These are phyloP conservation scores for Haliaeetus leucogaster DNA, from an alignment of 2,113 vertebrate species.

Conservation along the genomic window DNA sequence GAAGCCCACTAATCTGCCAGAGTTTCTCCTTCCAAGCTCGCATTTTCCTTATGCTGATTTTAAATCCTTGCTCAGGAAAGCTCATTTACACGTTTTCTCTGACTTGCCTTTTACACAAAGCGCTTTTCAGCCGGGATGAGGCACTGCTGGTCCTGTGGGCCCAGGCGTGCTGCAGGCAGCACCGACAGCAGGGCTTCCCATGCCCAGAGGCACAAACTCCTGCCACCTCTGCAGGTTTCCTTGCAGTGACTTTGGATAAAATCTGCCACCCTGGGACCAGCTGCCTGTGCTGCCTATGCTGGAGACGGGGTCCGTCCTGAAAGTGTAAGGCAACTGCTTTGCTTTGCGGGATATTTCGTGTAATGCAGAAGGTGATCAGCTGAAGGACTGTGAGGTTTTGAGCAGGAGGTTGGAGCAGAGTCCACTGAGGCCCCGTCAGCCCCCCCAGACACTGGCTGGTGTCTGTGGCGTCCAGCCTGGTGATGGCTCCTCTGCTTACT, in stretches of 20 bases:
- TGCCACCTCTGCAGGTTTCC: background rate
- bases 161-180: background rate
- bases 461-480: too few relatives aligned
- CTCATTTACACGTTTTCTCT: too few relatives aligned
- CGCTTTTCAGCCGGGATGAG: background rate
- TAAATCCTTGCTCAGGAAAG: background rate
- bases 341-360: background rate
- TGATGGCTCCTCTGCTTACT: background rate
- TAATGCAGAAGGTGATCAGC: background rate
- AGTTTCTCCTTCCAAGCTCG: background rate
- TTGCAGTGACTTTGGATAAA: background rate
- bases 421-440: background rate
- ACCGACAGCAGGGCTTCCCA: background rate
- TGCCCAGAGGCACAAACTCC: background rate
- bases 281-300: fast-evolving
- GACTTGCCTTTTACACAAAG: background rate
- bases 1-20: background rate
- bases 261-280: background rate
- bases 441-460: background rate
- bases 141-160: background rate
- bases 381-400: background rate
- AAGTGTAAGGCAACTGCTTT: background rate
- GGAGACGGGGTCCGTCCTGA: background rate
- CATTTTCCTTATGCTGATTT: background rate
- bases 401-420: background rate